Percentiles rank a stretch among this genome's conserved stretches.
Conservation (phyloP, 2,113 vertebrate genomes). For the Apodemus speciosus region DNA sequence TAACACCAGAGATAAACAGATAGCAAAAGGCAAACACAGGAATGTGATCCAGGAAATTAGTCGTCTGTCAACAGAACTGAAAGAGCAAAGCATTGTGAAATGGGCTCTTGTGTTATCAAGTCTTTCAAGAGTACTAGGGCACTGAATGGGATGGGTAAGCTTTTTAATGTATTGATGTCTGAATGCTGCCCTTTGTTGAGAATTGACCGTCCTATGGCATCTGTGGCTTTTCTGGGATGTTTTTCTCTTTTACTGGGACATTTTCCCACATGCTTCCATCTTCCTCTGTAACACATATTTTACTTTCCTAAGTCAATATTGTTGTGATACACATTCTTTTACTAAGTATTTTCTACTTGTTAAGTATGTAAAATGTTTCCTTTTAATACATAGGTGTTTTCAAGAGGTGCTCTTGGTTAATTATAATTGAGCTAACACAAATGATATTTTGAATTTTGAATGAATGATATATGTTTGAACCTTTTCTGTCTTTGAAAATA, state of each 20-base stretch:
- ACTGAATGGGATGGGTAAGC: neutral
- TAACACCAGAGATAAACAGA: too few relatives aligned
- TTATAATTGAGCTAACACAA: constrained; percentile 18
- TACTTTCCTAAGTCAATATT: neutral
- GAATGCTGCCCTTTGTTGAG: neutral
- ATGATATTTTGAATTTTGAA: neutral
- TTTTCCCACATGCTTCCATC: neutral
- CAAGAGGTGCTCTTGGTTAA: neutral
- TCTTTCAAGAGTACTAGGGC: constrained; percentile 8
- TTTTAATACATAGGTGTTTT: neutral
- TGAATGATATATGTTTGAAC: neutral
- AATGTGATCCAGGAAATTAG: constrained; percentile 33
- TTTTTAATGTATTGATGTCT: constrained; percentile 34
- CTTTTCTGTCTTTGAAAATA: neutral
- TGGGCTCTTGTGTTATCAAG: neutral
- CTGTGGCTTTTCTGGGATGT: neutral
- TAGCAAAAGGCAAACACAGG: too few relatives aligned
- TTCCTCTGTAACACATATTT: neutral
- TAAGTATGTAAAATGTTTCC: neutral
- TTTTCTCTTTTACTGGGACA: neutral
- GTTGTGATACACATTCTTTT: neutral
- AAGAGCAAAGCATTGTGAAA: neutral
- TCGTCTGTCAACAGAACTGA: neutral
- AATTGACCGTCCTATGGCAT: neutral
- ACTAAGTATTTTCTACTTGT: neutral